phyloP scores from a whole-genome alignment of 2,888 invertebrate species.

The Eurois occulta region DNA sequence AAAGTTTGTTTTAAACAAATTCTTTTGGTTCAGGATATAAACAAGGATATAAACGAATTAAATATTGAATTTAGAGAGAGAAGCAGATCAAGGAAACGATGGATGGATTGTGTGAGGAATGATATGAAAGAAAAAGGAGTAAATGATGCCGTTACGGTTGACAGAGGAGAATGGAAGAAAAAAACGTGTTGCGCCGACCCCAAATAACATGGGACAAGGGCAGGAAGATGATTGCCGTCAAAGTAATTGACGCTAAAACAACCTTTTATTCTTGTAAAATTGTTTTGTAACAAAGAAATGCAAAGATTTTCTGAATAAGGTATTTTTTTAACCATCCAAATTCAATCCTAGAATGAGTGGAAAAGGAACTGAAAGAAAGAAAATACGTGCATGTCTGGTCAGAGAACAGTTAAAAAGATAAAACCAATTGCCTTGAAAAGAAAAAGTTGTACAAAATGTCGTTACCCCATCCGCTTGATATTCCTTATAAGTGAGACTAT shows the following conservation, averaged over 20 bases:
- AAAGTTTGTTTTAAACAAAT: background rate
- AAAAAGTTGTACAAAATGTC: constrained; percentile 10
- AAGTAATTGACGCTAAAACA: background rate
- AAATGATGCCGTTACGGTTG: too few relatives aligned
- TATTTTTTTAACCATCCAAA: too few relatives aligned
- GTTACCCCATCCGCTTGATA: constrained; percentile 30
- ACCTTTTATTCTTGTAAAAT: too few relatives aligned
- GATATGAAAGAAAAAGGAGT: too few relatives aligned
- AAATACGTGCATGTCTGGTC: background rate
- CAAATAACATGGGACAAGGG: too few relatives aligned
- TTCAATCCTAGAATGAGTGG: background rate
- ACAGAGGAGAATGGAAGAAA: too few relatives aligned
- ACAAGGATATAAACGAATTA: background rate
- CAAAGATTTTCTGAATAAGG: background rate
- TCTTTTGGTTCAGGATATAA: background rate
- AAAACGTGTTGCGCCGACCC: too few relatives aligned
- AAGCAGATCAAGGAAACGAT: too few relatives aligned
- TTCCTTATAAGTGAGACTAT: constrained; percentile 46
- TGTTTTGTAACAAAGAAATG: background rate
- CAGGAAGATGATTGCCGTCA: too few relatives aligned
- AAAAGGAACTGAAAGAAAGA: background rate
- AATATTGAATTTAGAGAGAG: background rate
- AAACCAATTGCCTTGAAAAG: background rate
- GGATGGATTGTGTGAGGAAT: too few relatives aligned
- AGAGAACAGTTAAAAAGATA: background rate